phyloP scores from a whole-genome alignment of 2,113 vertebrate species.

The Phylloscopus trochiloides region DNA sequence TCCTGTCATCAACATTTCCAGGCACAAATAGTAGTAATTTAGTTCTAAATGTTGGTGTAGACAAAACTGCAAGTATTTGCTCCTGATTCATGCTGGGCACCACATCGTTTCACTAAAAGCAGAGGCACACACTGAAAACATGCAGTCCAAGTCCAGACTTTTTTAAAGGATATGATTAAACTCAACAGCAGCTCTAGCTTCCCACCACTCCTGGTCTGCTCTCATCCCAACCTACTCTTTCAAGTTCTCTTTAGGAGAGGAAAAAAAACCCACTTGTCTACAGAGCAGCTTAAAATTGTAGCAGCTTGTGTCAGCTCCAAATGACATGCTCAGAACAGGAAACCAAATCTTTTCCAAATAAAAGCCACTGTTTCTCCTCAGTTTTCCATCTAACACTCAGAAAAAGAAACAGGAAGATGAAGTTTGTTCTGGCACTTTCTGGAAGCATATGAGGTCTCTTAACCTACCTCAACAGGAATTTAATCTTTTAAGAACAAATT shows the following conservation, averaged over 20 bases:
- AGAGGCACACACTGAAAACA: slow-evolving; percentile 1
- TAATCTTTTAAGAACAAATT: slow-evolving; percentile 67
- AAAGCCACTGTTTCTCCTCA: slow-evolving; percentile 64
- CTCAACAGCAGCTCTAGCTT: slow-evolving; percentile 21
- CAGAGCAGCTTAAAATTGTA: slow-evolving; percentile 61
- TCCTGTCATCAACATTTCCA: slow-evolving; percentile 1
- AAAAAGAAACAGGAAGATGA: slow-evolving; percentile 58
- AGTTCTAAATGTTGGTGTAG: not conserved
- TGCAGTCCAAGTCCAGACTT: not conserved
- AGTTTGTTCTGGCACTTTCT: slow-evolving; percentile 59
- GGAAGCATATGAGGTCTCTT: slow-evolving; percentile 13
- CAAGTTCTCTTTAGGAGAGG: slow-evolving; percentile 8
- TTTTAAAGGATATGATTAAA: slow-evolving; percentile 41
- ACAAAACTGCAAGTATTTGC: slow-evolving; percentile 28
- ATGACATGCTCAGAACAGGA: slow-evolving; percentile 69
- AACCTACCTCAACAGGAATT: slow-evolving; percentile 51
- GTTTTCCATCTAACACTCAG: slow-evolving; percentile 49
- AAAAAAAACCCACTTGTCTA: slow-evolving; percentile 53
- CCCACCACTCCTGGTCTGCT: slow-evolving; percentile 9
- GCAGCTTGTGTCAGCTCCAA: slow-evolving; percentile 68
- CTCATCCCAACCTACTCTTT: slow-evolving; percentile 53
- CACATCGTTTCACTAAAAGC: not conserved
- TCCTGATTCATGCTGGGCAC: not conserved
- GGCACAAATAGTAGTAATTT: slow-evolving; percentile 13
- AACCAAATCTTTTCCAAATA: slow-evolving; percentile 69